Base-by-base conservation (phyloP, 2,113 vertebrate species). In the Mobula hypostoma region DNA sequence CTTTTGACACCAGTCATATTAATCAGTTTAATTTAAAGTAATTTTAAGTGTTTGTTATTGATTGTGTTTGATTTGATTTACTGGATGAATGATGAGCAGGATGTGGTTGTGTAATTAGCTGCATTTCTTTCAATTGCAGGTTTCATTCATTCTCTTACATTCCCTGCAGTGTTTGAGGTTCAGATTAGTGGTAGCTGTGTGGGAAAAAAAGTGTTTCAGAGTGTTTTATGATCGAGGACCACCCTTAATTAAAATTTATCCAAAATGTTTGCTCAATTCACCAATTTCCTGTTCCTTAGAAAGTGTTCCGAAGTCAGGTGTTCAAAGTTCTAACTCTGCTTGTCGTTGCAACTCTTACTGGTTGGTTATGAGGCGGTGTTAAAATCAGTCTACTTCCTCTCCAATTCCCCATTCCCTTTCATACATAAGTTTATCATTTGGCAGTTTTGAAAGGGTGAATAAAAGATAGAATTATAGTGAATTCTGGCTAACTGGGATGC, bases 11-110 rank as follows among this genome's bases (percentile, higher is more conserved):
- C 61, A 48, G 21, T 93, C 70, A 74, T 21, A 93, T 76, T 32
- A 40, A 74, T 74, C 19, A 91, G 8, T 56, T 93, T 76, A 74
- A 70, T 27, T 40, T 40, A 27, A 74, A 74, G 61, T 72, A 87
- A 87, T 56, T 74, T 93, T 27, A 91, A 91, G 63, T 7, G 63
- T 92, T 76, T 93, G 27, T 1, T 93, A 93, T 93, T 93, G 70
- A 40, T 92, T 92, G 63, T 90, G 85, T 40, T 40, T 17, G 61
- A 66, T 5, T 70, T 14, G 91, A 74, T 48, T 74, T 74, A 21
- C 36, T 29, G 19, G 40, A 76, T 29, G 68, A 92, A 48, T 72
- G 68, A 72, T 56, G 70, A 93, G 24, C 21, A 74, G 68, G 12
- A 56, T 56, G 21, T 27, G 58, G 27, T 17, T 0, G 11, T 90